phyloP scores from a whole-genome alignment of 1,140 invertebrate species.

The Nilaparvata lugens region DNA sequence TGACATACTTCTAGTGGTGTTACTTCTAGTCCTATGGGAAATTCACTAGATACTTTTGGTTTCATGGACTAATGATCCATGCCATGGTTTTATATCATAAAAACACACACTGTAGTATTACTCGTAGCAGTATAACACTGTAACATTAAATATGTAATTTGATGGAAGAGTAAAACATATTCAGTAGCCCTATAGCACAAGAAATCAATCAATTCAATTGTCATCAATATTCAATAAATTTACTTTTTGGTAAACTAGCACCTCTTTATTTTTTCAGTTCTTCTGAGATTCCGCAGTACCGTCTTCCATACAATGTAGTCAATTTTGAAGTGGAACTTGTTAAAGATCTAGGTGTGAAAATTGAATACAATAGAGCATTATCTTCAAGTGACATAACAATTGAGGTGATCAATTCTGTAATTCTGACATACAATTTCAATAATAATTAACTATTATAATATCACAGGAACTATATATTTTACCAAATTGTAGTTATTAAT shows the following conservation, averaged over 20 bases:
- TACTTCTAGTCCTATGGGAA: no score
- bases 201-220: no score
- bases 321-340: slow-evolving; percentile 89
- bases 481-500: no score
- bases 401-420: slow-evolving; percentile 26
- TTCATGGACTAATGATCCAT: no score
- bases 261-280: slow-evolving; percentile 49
- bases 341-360: slow-evolving; percentile 85
- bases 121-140: no score
- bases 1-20: no score
- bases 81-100: no score
- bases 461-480: no score
- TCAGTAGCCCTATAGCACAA: background rate
- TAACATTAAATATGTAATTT: background rate
- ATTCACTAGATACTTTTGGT: no score
- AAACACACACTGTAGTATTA: no score
- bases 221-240: slow-evolving; percentile 12
- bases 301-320: slow-evolving; percentile 85
- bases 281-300: slow-evolving; percentile 94
- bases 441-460: no score
- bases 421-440: no score
- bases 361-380: slow-evolving; percentile 53
- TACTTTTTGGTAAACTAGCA: slow-evolving; percentile 2
- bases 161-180: background rate
- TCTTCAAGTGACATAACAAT: slow-evolving; percentile 61